These are phyloP conservation scores for Periplaneta americana DNA, from an alignment of 1,140 invertebrate genomes.

Conservation along the genomic window DNA sequence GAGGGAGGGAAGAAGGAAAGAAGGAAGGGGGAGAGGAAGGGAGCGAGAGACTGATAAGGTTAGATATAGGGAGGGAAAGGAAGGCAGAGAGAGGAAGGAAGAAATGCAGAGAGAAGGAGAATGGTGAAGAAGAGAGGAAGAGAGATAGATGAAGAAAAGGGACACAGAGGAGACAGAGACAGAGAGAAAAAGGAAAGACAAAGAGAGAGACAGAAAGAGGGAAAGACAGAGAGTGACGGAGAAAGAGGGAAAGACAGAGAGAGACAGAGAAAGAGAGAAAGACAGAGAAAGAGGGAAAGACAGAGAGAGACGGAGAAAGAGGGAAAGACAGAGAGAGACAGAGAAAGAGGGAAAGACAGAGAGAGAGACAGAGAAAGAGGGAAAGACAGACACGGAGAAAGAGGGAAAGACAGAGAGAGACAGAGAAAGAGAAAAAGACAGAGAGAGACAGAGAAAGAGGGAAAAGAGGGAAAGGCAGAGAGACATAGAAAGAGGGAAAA, in stretches of 20 bases:
- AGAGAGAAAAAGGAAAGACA: background rate
- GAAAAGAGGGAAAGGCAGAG: background rate
- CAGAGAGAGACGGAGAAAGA: background rate
- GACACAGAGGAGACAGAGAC: background rate
- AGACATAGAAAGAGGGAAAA: background rate
- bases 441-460: background rate
- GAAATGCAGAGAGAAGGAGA: background rate
- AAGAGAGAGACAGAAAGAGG: background rate
- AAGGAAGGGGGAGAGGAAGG: background rate
- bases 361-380: background rate
- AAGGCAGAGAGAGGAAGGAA: background rate
- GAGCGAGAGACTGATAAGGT: background rate
- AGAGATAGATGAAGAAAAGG: background rate
- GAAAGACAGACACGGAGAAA: background rate
- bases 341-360: background rate
- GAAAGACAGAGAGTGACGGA: background rate
- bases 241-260: background rate
- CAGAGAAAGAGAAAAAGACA: background rate
- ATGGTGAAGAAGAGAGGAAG: background rate
- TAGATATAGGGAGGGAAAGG: background rate
- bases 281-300: background rate
- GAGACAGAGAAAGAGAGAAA: background rate
- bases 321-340: background rate
- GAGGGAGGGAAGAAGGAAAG: background rate
- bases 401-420: constrained; percentile 1